These are phyloP conservation scores for Molossus molossus DNA, from an alignment of 2,797 vertebrate species.

Conservation along the genomic window DNA sequence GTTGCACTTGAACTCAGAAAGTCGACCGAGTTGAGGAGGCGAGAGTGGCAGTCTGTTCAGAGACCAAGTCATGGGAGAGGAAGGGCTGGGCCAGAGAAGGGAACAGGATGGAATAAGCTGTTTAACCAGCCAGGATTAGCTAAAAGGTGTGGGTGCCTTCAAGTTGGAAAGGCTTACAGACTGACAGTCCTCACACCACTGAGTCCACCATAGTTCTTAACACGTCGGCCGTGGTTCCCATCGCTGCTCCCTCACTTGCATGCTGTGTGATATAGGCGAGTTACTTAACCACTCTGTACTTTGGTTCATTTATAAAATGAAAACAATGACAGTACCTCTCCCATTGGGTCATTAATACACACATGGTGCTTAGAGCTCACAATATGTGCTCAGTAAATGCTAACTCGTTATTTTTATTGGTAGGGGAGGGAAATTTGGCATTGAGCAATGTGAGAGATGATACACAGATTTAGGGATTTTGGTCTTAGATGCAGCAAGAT, in stretches of 20 bases:
- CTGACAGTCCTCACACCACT: neutral
- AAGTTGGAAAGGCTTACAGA: neutral
- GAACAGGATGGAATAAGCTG: neutral
- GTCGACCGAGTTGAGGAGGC: neutral
- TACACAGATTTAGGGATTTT: constrained; percentile 51
- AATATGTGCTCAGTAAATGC: neutral
- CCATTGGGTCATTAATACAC: neutral
- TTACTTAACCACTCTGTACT: neutral
- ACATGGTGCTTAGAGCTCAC: neutral
- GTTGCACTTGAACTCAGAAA: neutral
- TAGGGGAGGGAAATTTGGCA: neutral
- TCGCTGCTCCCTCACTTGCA: neutral
- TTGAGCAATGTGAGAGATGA: neutral
- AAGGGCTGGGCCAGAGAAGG: neutral
- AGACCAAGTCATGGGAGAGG: neutral
- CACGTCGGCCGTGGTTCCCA: neutral
- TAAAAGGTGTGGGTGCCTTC: neutral
- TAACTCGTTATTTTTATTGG: constrained; percentile 35
- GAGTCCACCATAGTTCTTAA: neutral
- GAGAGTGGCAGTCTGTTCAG: neutral
- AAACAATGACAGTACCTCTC: neutral
- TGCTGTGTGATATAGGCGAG: neutral
- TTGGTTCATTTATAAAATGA: constrained; percentile 46
- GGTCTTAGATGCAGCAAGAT: constrained; percentile 29
- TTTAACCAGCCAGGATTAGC: neutral